Evolutionary conservation across 2,797 vertebrate species (phyloP), one percentile per base, ranked within the genome.

Genomic region (Liparis tanakae): DNA sequence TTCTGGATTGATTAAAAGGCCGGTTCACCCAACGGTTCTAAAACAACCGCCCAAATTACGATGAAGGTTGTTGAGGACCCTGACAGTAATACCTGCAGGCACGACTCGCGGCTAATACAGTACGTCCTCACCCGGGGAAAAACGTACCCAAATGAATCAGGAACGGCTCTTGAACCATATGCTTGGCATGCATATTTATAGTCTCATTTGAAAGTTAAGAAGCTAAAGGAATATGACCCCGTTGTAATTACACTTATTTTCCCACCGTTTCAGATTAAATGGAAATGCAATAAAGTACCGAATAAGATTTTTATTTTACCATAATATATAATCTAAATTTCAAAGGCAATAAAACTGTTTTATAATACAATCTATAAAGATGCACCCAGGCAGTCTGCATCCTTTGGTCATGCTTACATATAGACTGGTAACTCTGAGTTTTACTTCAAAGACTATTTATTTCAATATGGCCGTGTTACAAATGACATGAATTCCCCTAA

Each of bases 1-100:
- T 54, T 71, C 44, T 51, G 20, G 30, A 48, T 72, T 78, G 18
- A 78, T 65, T 22, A 57, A 69, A 64, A 4, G 34, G 20, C 9
- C 12, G 3, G 25, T 46, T 66, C 14, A n/a, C 4, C 9, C 17
- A 67, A 18, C 14, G 37, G 36, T 51, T 37, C 1, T 22, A 51
- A 78, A 68, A 46, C 33, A 6, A 41, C 50, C 7, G 10, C 22
- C 34, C 50, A 18, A 20, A 9, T 54, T 39, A 39, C 12, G n/a
- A 13, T 50, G 18, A 25, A 51, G 33, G 25, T 51, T 37, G 46
- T 37, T 15, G 10, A 7, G 30, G 10, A 20, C 6, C 3, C 36
- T 59, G 12, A 20, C 20, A 22, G 5, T 30, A 59, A 59, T 58
- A 58, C 10, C 34, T 58, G 34, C 54, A 36, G 56, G 56, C 34